A percentile compares a stretch with the other conserved stretches of the same genome.
phyloP scores from a whole-genome alignment of 2,113 vertebrate genomes.

The Rattus rattus region DNA sequence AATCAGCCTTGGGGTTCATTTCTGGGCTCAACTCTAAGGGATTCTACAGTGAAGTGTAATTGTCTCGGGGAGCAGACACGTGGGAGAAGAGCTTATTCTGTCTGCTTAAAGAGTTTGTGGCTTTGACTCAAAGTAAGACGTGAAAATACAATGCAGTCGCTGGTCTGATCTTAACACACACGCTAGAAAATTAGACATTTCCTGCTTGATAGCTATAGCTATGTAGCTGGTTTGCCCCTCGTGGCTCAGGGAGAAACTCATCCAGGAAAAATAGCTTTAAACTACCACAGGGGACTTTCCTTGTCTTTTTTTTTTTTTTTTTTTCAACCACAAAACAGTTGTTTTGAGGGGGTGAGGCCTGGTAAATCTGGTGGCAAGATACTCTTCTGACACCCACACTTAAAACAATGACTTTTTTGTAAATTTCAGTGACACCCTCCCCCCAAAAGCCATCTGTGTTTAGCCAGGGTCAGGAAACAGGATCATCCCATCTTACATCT shows the following conservation, averaged over 20 bases:
- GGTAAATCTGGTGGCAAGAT: neutral
- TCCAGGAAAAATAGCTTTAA: slow-evolving; percentile 37
- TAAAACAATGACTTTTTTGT: slow-evolving; percentile 44
- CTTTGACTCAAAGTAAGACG: slow-evolving; percentile 26
- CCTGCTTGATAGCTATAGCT: neutral
- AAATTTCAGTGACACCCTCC: slow-evolving; percentile 30
- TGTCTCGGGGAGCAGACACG: slow-evolving; percentile 48
- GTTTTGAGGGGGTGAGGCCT: neutral
- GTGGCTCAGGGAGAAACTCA: neutral
- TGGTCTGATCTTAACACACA: slow-evolving; percentile 30
- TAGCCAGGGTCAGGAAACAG: neutral
- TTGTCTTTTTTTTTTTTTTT: neutral
- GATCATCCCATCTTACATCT: neutral
- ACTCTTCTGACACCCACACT: slow-evolving; percentile 38
- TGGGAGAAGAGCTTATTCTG: slow-evolving; percentile 31
- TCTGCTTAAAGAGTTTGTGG: slow-evolving; percentile 20
- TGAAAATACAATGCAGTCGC: slow-evolving; percentile 54
- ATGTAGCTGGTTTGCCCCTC: neutral
- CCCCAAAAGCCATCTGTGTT: neutral
- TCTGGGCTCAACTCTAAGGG: slow-evolving; percentile 29
- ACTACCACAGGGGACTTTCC: neutral
- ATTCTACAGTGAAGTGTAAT: slow-evolving; percentile 12
- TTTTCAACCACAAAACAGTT: neutral
- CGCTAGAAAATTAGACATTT: neutral
- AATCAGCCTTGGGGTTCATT: slow-evolving; percentile 6